Evolutionary conservation across 2,113 vertebrate species (phyloP), one percentile per base, ranked within the genome.

Genomic region (Propithecus coquereli): DNA sequence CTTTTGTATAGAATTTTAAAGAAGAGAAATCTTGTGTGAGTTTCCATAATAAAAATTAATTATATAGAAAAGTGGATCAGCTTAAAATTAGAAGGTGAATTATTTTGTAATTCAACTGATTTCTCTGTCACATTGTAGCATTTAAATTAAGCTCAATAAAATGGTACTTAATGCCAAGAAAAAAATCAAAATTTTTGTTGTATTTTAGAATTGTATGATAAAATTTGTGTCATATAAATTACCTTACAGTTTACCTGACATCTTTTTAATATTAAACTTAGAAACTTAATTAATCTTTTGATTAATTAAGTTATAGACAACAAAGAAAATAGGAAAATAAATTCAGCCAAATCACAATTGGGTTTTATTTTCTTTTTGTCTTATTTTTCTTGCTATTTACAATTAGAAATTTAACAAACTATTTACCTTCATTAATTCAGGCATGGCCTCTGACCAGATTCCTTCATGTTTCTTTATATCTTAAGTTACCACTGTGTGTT

Each of bases 131-230:
- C 4, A 47, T 2, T 66, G 18, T 57, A 86, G n/a, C 71, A 91
- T 91, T 93, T 90, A 94, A 93, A 95, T 91, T 74, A 97, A 25
- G 8, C 50, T 82, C 34, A 87, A 30, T 92, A 88, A 96, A 95
- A 94, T 88, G 16, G 17, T 84, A 86, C 7, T 90, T 87, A 71
- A 70, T 85, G 23, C 32, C 37, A 86, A 57, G 23, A 5, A 76
- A 43, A 81, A 47, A 65, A 9, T 12, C 0, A 70, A 92, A 82
- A 47, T 7, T 57, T 89, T 57, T n/a, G n/a, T 61, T n/a, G 70
- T 32, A 50, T 50, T n/a, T 86, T 54, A 52, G 23, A 77, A 34
- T 57, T 59, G 30, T 32, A 34, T 80, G 22, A 30, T 10, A 63
- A 79, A 54, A 43, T 61, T 77, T 43, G 8, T 61, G 11, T 83